Base-by-base conservation (phyloP, 2,888 invertebrate genomes). In the Melanargia galathea region DNA sequence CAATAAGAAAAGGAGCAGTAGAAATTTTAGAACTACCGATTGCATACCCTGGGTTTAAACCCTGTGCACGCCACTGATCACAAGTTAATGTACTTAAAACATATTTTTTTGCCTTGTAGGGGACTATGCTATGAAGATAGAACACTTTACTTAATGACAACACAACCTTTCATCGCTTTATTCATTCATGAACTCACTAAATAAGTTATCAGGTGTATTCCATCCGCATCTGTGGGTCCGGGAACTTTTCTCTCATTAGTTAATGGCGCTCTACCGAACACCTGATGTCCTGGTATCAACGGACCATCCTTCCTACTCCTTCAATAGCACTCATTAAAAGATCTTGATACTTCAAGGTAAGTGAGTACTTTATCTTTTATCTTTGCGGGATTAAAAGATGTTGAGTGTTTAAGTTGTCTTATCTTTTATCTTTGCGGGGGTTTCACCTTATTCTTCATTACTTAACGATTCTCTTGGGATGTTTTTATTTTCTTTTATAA, bases 191-290 rank as follows among this genome's bases (percentile, higher is more conserved):
- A 7, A 45, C 57, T 45, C 33, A 18, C 52, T 52, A 40, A 63
- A 63, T 43, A 56, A 56, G 26, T 52, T 60, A 52, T 48, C 22
- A 62, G 11, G 64, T 67, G 51, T 48, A 45, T 59, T 46, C 35
- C 43, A 24, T 35, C 33, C 49, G 26, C 60, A 57, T 62, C 59
- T 64, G 55, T 52, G 52, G 30, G 51, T 62, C 57, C 33, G 46
- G 55, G 16, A 60, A 60, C 60, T 61, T 61, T 61, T 40, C 57
- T 62, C 62, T 65, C 67, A 67, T 67, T 67, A 67, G 67, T 60
- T 67, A 67, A 67, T 67, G 62, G 67, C 52, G 26, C 46, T 55
- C 45, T 33, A 43, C 52, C n/a, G 38, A 60, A 59, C 67, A 65
- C 65, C 67, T 67, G 67, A 51, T 60, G 52, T 57, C 24, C 33